These are phyloP conservation scores for Marmota monax DNA, from an alignment of 2,113 vertebrate genomes.

Conservation along the genomic window DNA sequence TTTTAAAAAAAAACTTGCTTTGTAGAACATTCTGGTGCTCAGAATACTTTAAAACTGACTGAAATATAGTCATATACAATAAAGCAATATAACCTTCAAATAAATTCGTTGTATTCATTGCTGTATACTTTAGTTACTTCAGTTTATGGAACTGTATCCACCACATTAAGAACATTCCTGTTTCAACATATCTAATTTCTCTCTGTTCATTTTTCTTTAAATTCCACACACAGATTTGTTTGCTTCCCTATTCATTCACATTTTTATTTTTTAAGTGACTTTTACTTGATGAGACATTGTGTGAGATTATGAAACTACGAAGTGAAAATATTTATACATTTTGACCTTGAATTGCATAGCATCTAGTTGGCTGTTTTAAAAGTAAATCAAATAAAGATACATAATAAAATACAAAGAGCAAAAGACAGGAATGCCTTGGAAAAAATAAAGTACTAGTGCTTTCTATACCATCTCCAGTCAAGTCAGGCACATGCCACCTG, in stretches of 20 bases:
- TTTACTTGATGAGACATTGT: not conserved
- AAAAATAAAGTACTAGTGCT: not conserved
- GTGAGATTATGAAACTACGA: not conserved
- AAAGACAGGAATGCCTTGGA: not conserved
- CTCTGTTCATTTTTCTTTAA: not conserved
- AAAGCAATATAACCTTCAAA: constrained; percentile 32
- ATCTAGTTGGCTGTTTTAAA: not conserved
- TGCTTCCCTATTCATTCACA: not conserved
- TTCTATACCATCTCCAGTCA: not conserved
- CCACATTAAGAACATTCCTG: not conserved
- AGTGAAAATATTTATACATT: not conserved
- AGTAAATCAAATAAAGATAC: not conserved
- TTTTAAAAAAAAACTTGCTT: not conserved
- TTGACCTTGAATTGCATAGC: not conserved
- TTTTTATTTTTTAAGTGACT: not conserved
- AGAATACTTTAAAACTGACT: not conserved
- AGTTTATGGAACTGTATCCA: not conserved
- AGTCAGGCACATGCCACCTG: not conserved
- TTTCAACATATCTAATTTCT: not conserved
- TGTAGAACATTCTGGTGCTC: not conserved
- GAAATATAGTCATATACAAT: constrained; percentile 14
- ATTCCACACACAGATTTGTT: not conserved
- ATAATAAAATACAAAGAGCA: not conserved
- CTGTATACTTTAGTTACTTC: not conserved
- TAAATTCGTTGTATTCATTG: not conserved